Evolutionary conservation across 1,140 invertebrate genomes (phyloP), one percentile per base, ranked within the genome.

Genomic region (Hyles euphorbiae): DNA sequence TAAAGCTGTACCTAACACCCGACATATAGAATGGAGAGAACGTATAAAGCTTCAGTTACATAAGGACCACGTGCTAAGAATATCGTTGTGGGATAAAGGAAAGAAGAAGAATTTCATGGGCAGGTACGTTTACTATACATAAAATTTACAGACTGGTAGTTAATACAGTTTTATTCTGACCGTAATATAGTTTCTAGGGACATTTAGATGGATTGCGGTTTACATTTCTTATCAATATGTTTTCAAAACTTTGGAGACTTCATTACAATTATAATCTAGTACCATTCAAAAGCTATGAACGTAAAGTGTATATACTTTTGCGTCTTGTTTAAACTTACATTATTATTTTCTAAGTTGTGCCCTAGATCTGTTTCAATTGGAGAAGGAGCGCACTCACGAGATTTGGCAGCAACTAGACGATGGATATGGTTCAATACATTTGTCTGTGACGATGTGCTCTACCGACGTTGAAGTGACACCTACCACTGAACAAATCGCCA

Each of bases 91-190:
- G 70, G 78, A 86, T 45, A 81, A 76, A 72, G 82, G 81, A 50
- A 81, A 74, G 58, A 72, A 78, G 56, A 85, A 81, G 50, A 80
- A 76, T 57, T 78, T 77, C 53, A 81, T 86, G 78, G 85, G 81
- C 52, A 85, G 81, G 85, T 88, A 79, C 43, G 44, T 12, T 5
- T 12, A 2, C 22, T 50, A 12, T 8, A 40, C 1, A 40, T 40
- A 40, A 40, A 40, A 8, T 40, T 40, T 40, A 40, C 5, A 40
- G 8, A 40, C 4, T 40, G 5, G 2, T 2, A 40, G 8, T 40
- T 5, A 5, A 8, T 40, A 40, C 4, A 40, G 22, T 22, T 22
- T 22, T 22, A 22, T 22, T 22, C 22, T 22, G 22, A 22, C 22
- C 22, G 22, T 22, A 22, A 22, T 22, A 22, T 22, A 22, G 22